These are phyloP conservation scores for Isichthys henryi DNA, from an alignment of 2,113 vertebrate genomes.

Conservation along the genomic window DNA sequence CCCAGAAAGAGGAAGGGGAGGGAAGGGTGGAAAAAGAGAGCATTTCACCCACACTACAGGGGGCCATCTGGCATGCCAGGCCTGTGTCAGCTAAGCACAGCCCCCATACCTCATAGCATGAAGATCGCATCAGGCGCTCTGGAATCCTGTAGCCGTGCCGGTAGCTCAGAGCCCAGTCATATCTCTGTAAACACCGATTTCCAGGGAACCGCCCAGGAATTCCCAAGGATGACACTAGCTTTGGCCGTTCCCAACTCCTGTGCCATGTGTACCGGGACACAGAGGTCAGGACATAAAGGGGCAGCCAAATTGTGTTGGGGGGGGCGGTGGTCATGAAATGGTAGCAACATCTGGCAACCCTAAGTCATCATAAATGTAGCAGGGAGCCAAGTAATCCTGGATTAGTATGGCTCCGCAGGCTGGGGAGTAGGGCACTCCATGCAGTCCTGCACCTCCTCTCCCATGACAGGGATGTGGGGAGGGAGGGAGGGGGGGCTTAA, in stretches of 20 bases:
- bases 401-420: not conserved
- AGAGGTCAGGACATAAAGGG: not conserved
- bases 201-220: not conserved
- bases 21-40: not conserved
- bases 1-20: not conserved
- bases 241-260: not conserved
- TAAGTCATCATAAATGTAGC: not conserved
- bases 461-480: conserved; percentile 9
- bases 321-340: not conserved
- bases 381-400: not conserved
- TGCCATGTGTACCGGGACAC: not conserved
- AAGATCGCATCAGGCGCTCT: not conserved
- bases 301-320: not conserved
- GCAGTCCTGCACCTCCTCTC: not conserved
- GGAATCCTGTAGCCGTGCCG: not conserved
- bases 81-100: not conserved
- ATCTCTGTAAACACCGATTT: not conserved
- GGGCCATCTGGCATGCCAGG: not conserved
- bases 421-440: not conserved
- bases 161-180: not conserved
- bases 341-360: not conserved
- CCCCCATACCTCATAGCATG: not conserved
- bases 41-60: not conserved
- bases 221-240: not conserved
- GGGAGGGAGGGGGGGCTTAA: conserved; percentile 8